Base-by-base conservation (phyloP, 2,888 invertebrate genomes). In the Galeruca laticollis region DNA sequence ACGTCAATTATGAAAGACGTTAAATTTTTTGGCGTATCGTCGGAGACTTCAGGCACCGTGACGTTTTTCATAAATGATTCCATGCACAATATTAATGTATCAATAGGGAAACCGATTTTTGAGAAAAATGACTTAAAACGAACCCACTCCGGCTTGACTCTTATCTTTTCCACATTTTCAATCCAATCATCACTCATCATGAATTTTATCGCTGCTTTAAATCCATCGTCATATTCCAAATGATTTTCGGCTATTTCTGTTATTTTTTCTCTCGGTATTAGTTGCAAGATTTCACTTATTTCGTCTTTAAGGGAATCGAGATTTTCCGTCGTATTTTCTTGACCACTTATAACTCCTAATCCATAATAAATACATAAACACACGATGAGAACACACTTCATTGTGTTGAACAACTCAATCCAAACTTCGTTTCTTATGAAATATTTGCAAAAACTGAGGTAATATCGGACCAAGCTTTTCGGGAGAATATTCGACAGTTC, bases 141-240 rank as follows among this genome's bases (percentile, higher is more conserved):
- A 6, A 66, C 40, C 78, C 76, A 80, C 40, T 78, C 76, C 8
- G 76, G 69, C 13, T 71, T 78, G 6, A 64, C 37, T 31, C 66
- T 56, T 2, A 78, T 61, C 1, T 31, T 52, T 54, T 71, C 68
- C 4, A 78, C 63, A 15, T 76, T 49, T n/a, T 73, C 49, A 8
- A 35, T 60, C 78, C 78, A 80, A 54, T 79, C 78, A 8, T 72
- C 68, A 20, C 72, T 61, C 56, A 76, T 76, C 64, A 80, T 72
- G 43, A 75, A 77, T 9, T 68, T 63, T 3, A 80, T 56, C n/a
- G 78, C 80, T 21, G 76, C 74, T 40, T 68, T 72, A 56, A 80
- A 78, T 15, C 73, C 77, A n/a, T 74, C 70, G 59, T 79, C 79
- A 11, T 59, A 73, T 40, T 71, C 37, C 4, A 77, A 47, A 43